Base-by-base conservation (phyloP, 2,888 invertebrate species). In the Gastrophysa polygoni region DNA sequence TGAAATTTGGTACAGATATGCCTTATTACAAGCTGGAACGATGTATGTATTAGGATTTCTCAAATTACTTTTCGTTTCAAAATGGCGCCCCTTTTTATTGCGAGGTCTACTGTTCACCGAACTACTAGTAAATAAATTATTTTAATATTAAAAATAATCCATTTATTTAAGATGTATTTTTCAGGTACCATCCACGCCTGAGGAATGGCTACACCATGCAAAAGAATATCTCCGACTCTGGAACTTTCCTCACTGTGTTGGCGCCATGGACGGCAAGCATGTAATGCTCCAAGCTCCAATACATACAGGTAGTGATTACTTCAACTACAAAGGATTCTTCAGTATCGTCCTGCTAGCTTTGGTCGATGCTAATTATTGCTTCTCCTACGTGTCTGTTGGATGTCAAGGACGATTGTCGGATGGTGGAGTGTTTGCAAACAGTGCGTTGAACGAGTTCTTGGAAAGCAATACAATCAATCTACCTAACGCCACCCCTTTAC, bases 271-370 rank as follows among this genome's bases (percentile, higher is more conserved):
- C n/a, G n/a, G n/a, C n/a, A n/a, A n/a, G 16, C 61, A 64, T 44
- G 24, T 61, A 6, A 21, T 8, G 4, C 6, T 62, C 20, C 61
- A 64, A 60, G 57, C 60, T 24, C 60, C 64, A 47, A 57, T 57
- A 11, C 49, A 60, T 28, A 64, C 20, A 47, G 64, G 61, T 29
- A 64, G 61, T 18, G 58, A 61, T 32, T 50, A 38, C 17, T 57
- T 38, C 49, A 62, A 61, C 46, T 64, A 62, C 14, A 61, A 64
- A 24, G 54, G 58, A 29, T 58, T 43, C 21, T 62, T 62, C 21
- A 65, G 58, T 18, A 58, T 58, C 2, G 58, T 58, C 2, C 34
- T 58, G 18, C n/a, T 58, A 4, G 58, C 57, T 44, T n/a, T 55
- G n/a, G 60, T 38, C n/a, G 48, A 60, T 46, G 54, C 50, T 29